Base-by-base conservation (phyloP, 2,113 vertebrate genomes). In the Ceuthmochares aereus region DNA sequence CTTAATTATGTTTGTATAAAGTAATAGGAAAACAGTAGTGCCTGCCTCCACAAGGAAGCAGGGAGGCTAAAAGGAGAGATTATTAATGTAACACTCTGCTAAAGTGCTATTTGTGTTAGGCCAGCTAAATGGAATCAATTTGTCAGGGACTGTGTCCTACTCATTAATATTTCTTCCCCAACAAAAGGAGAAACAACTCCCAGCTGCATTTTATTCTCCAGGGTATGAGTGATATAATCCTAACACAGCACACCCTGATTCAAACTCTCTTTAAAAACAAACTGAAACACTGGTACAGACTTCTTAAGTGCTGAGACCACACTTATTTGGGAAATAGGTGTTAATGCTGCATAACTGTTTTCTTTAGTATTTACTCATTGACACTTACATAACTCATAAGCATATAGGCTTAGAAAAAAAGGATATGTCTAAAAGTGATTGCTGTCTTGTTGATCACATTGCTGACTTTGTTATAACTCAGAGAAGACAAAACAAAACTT, bases 61-160 rank as follows among this genome's bases (percentile, higher is more conserved):
- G 25, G 11, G 58, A 89, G 5, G 8, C 12, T 76, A 59, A 82
- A 92, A 87, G 27, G 40, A 85, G 26, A 74, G 36, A 89, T 80
- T 95, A 84, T 87, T 94, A 83, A 83, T 42, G 42, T 77, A 85
- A 87, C 87, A 74, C 40, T 94, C 75, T 54, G 20, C 20, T 78
- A 32, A 94, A 94, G 15, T 64, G 52, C 5, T 93, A 30, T 81
- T 72, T 59, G 15, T 73, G 27, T 79, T 87, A 94, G 75, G n/a
- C 26, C 45, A 94, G 29, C 10, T 96, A 91, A 91, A 80, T 63
- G 21, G 37, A 74, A 94, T 60, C 45, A 87, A 67, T 93, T 89
- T 93, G 32, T 88, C 67, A 91, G 63, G 91, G 51, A n/a, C 15
- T 67, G 10, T 67, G 70, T 69, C 62, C 37, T 80, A 42, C 20